Evolutionary conservation across 1,140 invertebrate genomes (phyloP).

Genomic region (Venturia canescens): DNA sequence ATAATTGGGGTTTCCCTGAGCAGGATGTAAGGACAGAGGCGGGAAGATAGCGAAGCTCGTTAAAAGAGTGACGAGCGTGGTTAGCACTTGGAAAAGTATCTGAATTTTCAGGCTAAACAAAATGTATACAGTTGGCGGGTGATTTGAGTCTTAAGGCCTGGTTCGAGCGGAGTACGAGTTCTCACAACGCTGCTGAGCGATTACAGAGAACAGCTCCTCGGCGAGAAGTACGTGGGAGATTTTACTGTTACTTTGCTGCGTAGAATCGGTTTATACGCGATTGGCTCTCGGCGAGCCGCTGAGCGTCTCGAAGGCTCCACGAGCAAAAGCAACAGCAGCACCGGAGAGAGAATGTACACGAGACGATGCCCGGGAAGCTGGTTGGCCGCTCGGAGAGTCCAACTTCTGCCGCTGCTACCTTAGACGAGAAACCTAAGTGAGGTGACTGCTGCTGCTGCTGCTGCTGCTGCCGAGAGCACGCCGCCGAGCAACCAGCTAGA

Average conservation of each 20-base stretch:
- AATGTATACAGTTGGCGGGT: too few species aligned
- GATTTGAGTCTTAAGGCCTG: too few species aligned
- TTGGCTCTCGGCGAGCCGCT: constrained; percentile 38
- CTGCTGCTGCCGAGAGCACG: background rate
- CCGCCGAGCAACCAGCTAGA: background rate
- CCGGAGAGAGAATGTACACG: background rate
- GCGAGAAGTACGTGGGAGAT: constrained; percentile 53
- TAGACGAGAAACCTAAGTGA: background rate
- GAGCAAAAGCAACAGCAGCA: background rate
- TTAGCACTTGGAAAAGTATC: too few species aligned
- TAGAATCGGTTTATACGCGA: background rate
- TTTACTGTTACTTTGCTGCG: constrained; percentile 67
- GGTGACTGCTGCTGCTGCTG: background rate
- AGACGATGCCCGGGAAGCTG: background rate
- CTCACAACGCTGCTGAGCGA: background rate
- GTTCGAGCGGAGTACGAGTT: background rate
- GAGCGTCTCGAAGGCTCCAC: constrained; percentile 38
- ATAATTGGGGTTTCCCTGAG: too few species aligned
- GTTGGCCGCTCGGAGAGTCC: constrained; percentile 5
- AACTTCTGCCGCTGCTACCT: constrained; percentile 6
- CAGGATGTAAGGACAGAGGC: too few species aligned
- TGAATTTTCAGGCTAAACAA: background rate
- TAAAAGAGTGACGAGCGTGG: too few species aligned
- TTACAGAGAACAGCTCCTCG: background rate
- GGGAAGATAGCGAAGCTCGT: too few species aligned